phyloP scores from a whole-genome alignment of 1,140 invertebrate genomes.

The Phenacoccus solenopsis region DNA sequence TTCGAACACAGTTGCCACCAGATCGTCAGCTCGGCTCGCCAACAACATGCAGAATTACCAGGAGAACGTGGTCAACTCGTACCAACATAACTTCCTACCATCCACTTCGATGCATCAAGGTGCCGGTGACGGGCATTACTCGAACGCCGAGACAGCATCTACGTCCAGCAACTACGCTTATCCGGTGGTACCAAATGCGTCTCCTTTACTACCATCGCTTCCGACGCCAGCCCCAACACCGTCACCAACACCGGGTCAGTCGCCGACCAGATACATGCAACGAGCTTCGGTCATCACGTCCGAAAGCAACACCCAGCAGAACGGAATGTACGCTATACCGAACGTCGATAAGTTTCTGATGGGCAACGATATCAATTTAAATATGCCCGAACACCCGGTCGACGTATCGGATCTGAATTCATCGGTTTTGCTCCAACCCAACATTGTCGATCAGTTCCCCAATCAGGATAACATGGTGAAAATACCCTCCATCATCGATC shows the following conservation, averaged over 20 bases:
- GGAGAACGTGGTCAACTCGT: neutral
- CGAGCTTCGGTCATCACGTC: conserved; percentile 23
- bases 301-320: conserved; percentile 17
- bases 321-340: conserved; percentile 1
- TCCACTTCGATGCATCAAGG: neutral
- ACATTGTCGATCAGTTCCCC: neutral
- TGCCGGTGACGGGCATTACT: neutral
- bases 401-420: neutral
- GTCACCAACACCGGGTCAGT: conserved; percentile 13
- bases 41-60: neutral
- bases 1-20: neutral
- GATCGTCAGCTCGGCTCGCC: neutral
- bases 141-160: neutral
- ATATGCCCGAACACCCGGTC: conserved; percentile 3
- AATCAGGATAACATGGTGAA: neutral
- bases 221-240: conserved; percentile 14
- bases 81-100: conserved; percentile 4
- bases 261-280: conserved; percentile 1
- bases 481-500: neutral
- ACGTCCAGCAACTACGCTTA: neutral
- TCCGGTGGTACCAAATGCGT: neutral
- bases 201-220: conserved; percentile 20
- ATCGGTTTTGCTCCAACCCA: neutral
- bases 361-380: conserved; percentile 6
- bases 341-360: conserved; percentile 4